Conservation (phyloP, 2,888 invertebrate genomes). For the Subacronicta megacephala region DNA sequence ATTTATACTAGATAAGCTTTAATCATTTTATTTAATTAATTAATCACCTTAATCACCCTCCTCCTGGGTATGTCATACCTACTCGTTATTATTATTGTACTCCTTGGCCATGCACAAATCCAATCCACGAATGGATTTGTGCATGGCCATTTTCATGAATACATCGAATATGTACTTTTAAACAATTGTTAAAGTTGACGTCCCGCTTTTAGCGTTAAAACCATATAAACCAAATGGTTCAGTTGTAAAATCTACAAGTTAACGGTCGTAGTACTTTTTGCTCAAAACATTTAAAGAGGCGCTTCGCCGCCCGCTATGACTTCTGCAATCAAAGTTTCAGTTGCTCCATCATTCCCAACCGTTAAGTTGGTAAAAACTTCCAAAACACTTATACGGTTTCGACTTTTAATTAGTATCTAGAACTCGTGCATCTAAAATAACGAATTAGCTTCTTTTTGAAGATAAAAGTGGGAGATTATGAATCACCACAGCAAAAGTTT, state of each 20-base stretch:
- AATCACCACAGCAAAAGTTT: too few relatives aligned
- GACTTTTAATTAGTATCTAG: slow-evolving; percentile 66
- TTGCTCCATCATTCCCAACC: slow-evolving; percentile 55
- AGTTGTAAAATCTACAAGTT: slow-evolving; percentile 27
- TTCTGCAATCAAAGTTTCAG: slow-evolving; percentile 52
- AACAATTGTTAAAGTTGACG: too few relatives aligned
- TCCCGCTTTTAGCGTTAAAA: too few relatives aligned
- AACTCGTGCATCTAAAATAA: slow-evolving; percentile 58
- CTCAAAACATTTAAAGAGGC: slow-evolving; percentile 53
- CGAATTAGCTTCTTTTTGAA: slow-evolving; percentile 58
- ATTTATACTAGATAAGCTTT: too few relatives aligned
- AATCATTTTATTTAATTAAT: too few relatives aligned
- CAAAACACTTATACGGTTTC: slow-evolving; percentile 57
- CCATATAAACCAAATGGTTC: slow-evolving; percentile 19
- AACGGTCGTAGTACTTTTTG: slow-evolving; percentile 43
- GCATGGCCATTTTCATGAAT: too few relatives aligned
- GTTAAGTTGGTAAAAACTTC: slow-evolving; percentile 60
- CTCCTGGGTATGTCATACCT: too few relatives aligned
- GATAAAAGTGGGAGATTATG: slow-evolving; percentile 30
- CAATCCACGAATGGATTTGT: too few relatives aligned
- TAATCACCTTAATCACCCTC: too few relatives aligned
- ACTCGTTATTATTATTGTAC: too few relatives aligned
- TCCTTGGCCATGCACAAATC: too few relatives aligned
- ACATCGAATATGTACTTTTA: too few relatives aligned
- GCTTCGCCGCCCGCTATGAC: slow-evolving; percentile 37